Evolutionary conservation across 2,888 invertebrate species (phyloP), one percentile per base, ranked within the genome.

Genomic region (Hofmannophila pseudospretella): DNA sequence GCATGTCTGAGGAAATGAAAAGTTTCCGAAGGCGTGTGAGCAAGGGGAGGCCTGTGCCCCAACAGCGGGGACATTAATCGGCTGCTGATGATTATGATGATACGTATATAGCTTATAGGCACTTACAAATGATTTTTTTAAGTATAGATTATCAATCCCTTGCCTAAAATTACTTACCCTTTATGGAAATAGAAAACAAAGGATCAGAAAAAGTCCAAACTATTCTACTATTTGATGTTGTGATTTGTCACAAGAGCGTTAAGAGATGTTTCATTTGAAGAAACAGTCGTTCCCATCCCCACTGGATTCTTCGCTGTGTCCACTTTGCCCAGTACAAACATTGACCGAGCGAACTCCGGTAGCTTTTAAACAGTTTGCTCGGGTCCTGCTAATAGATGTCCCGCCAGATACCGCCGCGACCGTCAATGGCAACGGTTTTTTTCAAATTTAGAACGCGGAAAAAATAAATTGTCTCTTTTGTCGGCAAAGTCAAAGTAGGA

Each of bases 291-390:
- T 56, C 63, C 57, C 64, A 65, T 51, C 56, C 58, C 59, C 33
- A 36, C 47, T 26, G 45, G 44, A 41, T 52, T 54, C 58, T 53
- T 52, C 46, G 37, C 48, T 48, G 35, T 39, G 58, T 56, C 58
- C 57, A 57, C 61, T 57, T 51, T 49, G 51, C 46, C 42, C 44
- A 42, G 36, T 32, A 32, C 62, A 73, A 80, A 84, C 67, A 82
- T 81, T 82, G 72, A 77, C 80, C 43, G 43, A 72, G 74, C 63
- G 71, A 79, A 81, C 67, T 70, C 79, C 85, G 71, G 85, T 81
- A 82, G 84, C 82, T 79, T 77, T 80, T 75, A 75, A 72, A 71
- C 73, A 79, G 77, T 80, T 77, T 79, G 68, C 61, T 58, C 53
- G 51, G 35, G 58, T 49, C 63, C 52, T 54, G 82, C 81, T 86